phyloP scores from a whole-genome alignment of 2,888 invertebrate species.

The Sipunculus nudus region DNA sequence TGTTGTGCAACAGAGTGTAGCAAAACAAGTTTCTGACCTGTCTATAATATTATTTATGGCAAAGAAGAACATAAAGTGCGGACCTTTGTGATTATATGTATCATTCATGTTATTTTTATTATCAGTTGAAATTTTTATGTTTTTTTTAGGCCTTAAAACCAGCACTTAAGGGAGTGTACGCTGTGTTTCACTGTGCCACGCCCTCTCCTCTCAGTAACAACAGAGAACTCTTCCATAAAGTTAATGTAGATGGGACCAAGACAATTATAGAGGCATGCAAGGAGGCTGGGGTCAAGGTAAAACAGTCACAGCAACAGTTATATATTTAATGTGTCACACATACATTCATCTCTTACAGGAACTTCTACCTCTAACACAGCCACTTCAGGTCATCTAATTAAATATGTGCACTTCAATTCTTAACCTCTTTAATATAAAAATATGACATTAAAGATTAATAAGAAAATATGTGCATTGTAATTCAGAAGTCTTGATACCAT shows the following conservation, averaged over 20 bases:
- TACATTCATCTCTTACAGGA: no score
- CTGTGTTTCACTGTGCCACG: slow-evolving; percentile 57
- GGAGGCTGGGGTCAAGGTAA: slow-evolving; percentile 50
- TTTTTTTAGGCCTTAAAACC: slow-evolving; percentile 44
- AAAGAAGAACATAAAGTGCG: no score
- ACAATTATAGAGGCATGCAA: slow-evolving; percentile 49
- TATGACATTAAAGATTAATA: background rate
- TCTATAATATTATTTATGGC: no score
- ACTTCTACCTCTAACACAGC: no score
- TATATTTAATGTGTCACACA: no score
- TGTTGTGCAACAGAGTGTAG: no score
- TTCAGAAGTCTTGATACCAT: background rate
- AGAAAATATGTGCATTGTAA: background rate
- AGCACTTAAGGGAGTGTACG: slow-evolving; percentile 45
- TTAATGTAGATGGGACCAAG: slow-evolving; percentile 53
- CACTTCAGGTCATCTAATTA: no score
- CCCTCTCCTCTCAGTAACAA: slow-evolving; percentile 54
- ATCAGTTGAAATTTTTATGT: background rate
- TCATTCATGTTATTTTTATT: no score
- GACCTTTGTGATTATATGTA: no score
- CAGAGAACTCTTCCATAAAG: slow-evolving; percentile 51
- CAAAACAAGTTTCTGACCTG: no score
- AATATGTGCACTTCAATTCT: background rate
- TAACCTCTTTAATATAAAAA: background rate
- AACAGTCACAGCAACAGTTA: background rate